Evolutionary conservation across 2,113 vertebrate genomes (phyloP), one percentile per base, ranked within the genome.

Genomic region (Peromyscus maniculatus): DNA sequence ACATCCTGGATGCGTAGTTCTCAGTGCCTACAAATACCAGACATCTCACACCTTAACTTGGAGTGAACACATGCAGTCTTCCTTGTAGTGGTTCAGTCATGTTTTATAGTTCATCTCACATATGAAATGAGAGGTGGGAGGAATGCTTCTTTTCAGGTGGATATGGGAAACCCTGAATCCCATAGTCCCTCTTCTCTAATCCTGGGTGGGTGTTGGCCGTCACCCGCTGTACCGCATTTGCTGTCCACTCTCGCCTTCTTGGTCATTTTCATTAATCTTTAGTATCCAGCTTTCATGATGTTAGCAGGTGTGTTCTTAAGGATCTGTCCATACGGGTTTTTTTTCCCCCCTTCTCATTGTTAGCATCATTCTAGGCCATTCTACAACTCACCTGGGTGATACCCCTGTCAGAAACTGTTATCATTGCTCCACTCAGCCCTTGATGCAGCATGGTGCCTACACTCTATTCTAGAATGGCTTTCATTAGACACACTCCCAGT

Each of bases 51-150:
- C 93, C 93, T 88, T 46, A 39, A 46, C 28, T 52, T 62, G 62
- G 26, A 33, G 46, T 87, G 59, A 72, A 62, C n/a, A 75, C 26
- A 26, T 59, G 22, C 39, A 62, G 43, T 96, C 67, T 62, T 94
- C 15, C 36, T 94, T 95, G 52, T n/a, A 84, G 36, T 92, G 80
- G 78, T 83, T 75, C n/a, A 78, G 43, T 92, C 36, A 67, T 36
- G 79, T 72, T 92, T 94, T 69, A 77, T 79, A 89, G 66, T 92
- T 92, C 5, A 90, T 89, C 94, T 96, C 90, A n/a, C 94, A 71
- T 66, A 5, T 87, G 69, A 84, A 46, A 31, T 46, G 21, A 69
- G 77, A 83, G 79, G n/a, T 89, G 39, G 11, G 95, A 28, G 87
- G 21, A 77, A 43, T 24, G 15, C 69, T 96, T 86, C 6, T 19